phyloP scores from a whole-genome alignment of 1,140 invertebrate genomes.

The Druon quercuslanigerum region DNA sequence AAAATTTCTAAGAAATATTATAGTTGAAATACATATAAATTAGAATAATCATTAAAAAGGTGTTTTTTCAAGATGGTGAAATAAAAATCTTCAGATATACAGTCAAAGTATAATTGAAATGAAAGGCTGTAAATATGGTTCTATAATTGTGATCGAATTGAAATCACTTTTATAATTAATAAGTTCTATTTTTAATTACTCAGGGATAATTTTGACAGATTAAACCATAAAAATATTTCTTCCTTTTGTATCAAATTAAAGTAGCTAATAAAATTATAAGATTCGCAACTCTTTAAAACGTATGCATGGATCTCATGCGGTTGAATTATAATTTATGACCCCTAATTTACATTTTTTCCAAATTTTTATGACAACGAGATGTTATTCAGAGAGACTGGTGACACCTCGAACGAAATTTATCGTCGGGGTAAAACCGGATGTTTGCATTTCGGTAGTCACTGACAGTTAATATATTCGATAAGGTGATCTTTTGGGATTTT shows the following conservation, averaged over 20 bases:
- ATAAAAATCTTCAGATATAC: too few relatives aligned
- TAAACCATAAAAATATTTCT: not conserved
- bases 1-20: too few relatives aligned
- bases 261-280: not conserved
- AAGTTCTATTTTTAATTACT: not conserved
- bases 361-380: conserved; percentile 3
- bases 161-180: not conserved
- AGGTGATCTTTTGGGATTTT: not conserved
- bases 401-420: not conserved
- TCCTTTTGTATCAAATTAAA: not conserved
- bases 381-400: not conserved
- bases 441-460: not conserved
- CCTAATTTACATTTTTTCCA: not conserved
- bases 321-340: conserved; percentile 4
- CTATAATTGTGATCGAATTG: not conserved
- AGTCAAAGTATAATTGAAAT: too few relatives aligned
- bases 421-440: not conserved
- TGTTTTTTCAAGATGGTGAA: too few relatives aligned
- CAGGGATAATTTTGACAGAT: not conserved
- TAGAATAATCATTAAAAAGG: too few relatives aligned
- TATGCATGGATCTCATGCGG: not conserved
- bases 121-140: too few relatives aligned
- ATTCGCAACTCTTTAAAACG: not conserved
- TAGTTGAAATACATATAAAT: too few relatives aligned
- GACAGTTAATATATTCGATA: conserved; percentile 7